Base-by-base conservation (phyloP, 2,888 invertebrate genomes). In the Orthosia gothica region DNA sequence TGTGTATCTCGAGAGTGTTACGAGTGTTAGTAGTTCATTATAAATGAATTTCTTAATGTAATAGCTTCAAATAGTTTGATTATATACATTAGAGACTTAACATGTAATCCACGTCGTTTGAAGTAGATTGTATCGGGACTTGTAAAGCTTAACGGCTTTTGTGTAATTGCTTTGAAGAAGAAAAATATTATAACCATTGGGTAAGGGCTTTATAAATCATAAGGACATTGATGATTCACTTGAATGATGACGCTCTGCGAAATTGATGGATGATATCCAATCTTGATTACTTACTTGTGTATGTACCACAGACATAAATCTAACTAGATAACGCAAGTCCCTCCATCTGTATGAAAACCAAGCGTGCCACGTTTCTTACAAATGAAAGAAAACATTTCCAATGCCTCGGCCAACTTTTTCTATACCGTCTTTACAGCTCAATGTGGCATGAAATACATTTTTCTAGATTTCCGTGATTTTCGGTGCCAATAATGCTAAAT, bases 11-110 rank as follows among this genome's bases (percentile, higher is more conserved):
- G 65, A 81, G 82, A 69, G 49, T 68, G 68, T 82, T 71, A 85
- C 71, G 81, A 71, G 59, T 81, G 82, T 82, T 84, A 81, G 82
- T 69, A 85, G 82, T 71, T 85, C 71, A 85, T 82, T 84, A 82
- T 84, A 82, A 69, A 82, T 82, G 77, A 85, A 67, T 85, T 81
- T 76, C 65, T 76, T 69, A 82, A 71, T 82, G 58, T 82, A 82
- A 82, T 76, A 62, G 82, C 82, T 76, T 45, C 58, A 82, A 85
- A 82, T 82, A 76, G 70, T 82, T 82, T 82, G 82, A 82, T 82
- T 82, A 82, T 82, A 85, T 50, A 71, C 66, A 85, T 82, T 85
- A 82, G 61, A 71, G 47, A 49, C 68, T 62, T 82, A 82, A 76
- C 82, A 67, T 85, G 71, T 81, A 74, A 84, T 84, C 52, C 76